Evolutionary conservation across 2,888 invertebrate genomes (phyloP), one percentile per base, ranked within the genome.

Genomic region (Drosophila demipolita): DNA sequence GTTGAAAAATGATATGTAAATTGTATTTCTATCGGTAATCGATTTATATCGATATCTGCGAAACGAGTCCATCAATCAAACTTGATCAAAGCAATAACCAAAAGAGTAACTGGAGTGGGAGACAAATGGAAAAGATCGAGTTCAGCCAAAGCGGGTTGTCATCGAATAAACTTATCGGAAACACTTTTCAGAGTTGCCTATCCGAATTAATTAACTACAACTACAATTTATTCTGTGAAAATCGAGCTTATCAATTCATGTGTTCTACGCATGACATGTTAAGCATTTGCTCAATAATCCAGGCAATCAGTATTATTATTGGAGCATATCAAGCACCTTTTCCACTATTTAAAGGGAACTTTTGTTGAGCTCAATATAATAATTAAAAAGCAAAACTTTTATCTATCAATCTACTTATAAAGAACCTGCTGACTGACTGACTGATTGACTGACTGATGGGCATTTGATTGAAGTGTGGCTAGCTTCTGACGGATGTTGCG

Each of bases 401-500:
- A n/a, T 29, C 29, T 29, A 5, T 29, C 12, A 52, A 33, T 17
- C 29, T 12, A 32, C 11, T 50, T 50, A 12, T n/a, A 12, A 8
- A 20, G 33, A 5, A 35, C 35, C 7, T 26, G 35, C 32, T 26
- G 36, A 17, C 57, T n/a, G 23, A 36, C 29, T 58, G 20, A 17
- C 36, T 38, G 35, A 15, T 23, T 48, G 49, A 40, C 23, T 23
- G 29, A 20, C 33, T 52, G 52, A 38, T 49, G 50, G 50, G 20
- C 66, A 52, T 53, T 64, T 70, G 70, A 74, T 74, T 74, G 69
- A 70, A 61, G 70, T 70, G 49, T 60, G 17, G 38, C 17, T 17
- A 57, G 33, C 57, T 32, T 26, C 26, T 58, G 20, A 57, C 58
- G 50, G 33, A 32, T 42, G 65, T 77, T 77, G 76, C 73, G 73